These are phyloP conservation scores for Sesia bembeciformis DNA, from an alignment of 2,888 invertebrate species.

Conservation along the genomic window DNA sequence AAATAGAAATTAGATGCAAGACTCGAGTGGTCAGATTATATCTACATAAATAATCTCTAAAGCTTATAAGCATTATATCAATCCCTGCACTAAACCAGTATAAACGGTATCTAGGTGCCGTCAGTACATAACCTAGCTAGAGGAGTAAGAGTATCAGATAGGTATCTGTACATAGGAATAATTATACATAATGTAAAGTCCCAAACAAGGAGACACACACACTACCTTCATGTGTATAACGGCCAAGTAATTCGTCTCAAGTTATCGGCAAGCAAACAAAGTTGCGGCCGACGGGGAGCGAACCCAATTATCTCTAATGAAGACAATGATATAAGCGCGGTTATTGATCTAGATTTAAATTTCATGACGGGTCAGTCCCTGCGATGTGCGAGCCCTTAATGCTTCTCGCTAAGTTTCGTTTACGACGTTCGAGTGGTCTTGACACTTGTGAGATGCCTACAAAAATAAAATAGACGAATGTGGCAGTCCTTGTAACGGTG, in stretches of 20 bases:
- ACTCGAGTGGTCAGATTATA: too few relatives aligned
- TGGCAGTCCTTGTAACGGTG: too few relatives aligned
- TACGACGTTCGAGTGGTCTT: constrained; percentile 25
- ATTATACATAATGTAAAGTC: background rate
- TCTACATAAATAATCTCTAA: too few relatives aligned
- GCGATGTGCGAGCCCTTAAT: constrained; percentile 70
- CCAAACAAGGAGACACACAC: background rate
- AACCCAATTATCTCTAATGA: constrained; percentile 76
- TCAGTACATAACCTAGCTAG: too few relatives aligned
- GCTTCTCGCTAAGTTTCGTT: constrained; percentile 62
- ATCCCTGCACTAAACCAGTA: too few relatives aligned
- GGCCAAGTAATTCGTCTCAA: constrained; percentile 62
- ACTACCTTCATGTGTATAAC: background rate
- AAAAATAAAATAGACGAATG: too few relatives aligned
- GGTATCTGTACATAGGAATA: background rate
- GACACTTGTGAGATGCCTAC: constrained; percentile 26
- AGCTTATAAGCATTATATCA: too few relatives aligned
- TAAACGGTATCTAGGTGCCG: too few relatives aligned
- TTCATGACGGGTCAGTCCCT: constrained; percentile 75
- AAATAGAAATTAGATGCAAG: too few relatives aligned
- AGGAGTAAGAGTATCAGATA: too few relatives aligned
- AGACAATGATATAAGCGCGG: constrained; percentile 76
- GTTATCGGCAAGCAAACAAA: constrained; percentile 69
- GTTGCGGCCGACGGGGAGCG: constrained; percentile 65
- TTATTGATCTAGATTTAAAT: constrained; percentile 76